Evolutionary conservation across 2,797 vertebrate genomes (phyloP), one percentile per base, ranked within the genome.

Genomic region (Anguilla anguilla): DNA sequence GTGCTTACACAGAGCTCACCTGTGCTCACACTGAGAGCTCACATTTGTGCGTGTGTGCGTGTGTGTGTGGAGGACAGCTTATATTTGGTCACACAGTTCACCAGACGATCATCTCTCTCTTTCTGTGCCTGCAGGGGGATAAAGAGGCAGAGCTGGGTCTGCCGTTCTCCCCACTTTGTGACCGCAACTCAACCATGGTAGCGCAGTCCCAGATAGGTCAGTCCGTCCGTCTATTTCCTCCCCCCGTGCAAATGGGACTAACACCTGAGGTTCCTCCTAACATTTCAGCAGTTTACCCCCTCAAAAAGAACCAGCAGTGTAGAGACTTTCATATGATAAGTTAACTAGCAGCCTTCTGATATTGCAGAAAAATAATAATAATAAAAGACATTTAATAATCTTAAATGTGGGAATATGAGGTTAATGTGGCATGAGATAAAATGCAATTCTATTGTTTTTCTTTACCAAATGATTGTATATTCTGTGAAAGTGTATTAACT

Each of bases 181-280:
- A 99, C 95, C 96, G 98, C 88, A 99, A 99, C 90, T 99, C 99
- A 25, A 99, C 98, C 35, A 97, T 99, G 97, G 97, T 99, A 89
- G 97, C 99, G 79, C 99, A 99, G 93, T 99, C 99, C 51, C 99
- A 99, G 96, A 98, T 99, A 88, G 99, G 98, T 99, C 94, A 0
- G 96, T 94, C 19, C 10, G n/a, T 13, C 86, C 49, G 7, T 79
- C 22, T 19, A 13, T 15, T 39, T 10, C 82, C 49, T 39, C 9
- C 35, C 22, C 61, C 59, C 15, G 28, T 9, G 28, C 28, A 31
- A 6, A 3, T 28, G 1, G 69, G 10, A 31, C n/a, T 13, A 11
- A 13, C 10, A 72, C 69, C 10, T 72, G 69, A 72, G 69, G 28
- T 31, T 31, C n/a, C n/a, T 2, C 28, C 22, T 67, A 25, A 67